Percentiles rank a stretch among this genome's conserved stretches.
These are phyloP conservation scores for Phoxinus dragarum DNA, from an alignment of 2,797 vertebrate species.

Conservation along the genomic window DNA sequence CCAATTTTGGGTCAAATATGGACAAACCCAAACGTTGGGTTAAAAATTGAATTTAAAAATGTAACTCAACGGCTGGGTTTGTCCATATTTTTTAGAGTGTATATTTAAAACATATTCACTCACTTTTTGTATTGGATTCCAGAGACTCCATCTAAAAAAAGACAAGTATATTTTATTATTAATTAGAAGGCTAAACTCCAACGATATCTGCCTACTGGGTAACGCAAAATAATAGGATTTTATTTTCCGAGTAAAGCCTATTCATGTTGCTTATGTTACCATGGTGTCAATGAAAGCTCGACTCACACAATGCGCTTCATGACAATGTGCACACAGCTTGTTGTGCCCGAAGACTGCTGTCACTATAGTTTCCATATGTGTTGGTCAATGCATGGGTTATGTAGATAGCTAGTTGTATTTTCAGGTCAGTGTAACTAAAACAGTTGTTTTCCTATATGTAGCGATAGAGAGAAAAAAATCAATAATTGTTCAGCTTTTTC, in stretches of 20 bases:
- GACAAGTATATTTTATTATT: neutral
- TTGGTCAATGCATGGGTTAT: neutral
- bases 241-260: neutral
- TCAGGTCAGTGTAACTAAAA: neutral
- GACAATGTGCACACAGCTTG: too few species aligned
- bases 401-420: neutral
- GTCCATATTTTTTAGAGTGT: too few species aligned
- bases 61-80: too few species aligned
- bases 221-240: neutral
- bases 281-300: neutral
- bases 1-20: too few species aligned
- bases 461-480: neutral
- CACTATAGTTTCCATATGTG: neutral
- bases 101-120: neutral
- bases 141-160: neutral
- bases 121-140: neutral
- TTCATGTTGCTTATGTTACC: neutral
- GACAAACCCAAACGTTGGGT: too few species aligned
- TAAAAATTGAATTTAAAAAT: too few species aligned
- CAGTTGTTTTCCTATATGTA: neutral
- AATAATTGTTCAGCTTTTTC: constrained; percentile 14
- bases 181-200: neutral
- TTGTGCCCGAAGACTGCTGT: neutral
- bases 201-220: neutral
- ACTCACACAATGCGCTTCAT: too few species aligned